A percentile compares a stretch with the other conserved stretches of the same genome.
These are phyloP conservation scores for Eumerus sabulonum DNA, from an alignment of 2,888 invertebrate species.

Conservation along the genomic window DNA sequence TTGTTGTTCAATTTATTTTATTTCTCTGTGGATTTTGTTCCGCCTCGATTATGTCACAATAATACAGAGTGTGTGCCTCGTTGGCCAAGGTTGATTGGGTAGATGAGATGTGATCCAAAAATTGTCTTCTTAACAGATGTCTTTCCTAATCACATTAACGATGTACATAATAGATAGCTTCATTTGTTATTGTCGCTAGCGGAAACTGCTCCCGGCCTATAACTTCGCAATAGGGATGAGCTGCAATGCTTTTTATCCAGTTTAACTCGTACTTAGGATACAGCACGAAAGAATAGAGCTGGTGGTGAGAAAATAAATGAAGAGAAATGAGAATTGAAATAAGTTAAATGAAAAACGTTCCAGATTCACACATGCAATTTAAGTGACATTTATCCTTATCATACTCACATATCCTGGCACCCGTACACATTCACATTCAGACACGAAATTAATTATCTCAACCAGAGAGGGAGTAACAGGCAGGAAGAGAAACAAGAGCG, in stretches of 20 bases:
- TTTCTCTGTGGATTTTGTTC: slow-evolving; percentile 21
- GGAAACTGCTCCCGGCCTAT: slow-evolving; percentile 9
- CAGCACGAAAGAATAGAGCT: slow-evolving; percentile 23
- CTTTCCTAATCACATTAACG: slow-evolving; percentile 32
- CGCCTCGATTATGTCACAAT: slow-evolving; percentile 12
- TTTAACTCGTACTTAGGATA: slow-evolving; percentile 29
- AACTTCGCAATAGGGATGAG: neutral
- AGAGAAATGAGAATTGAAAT: slow-evolving; percentile 36
- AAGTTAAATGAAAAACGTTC: slow-evolving; percentile 41
- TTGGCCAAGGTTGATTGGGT: neutral
- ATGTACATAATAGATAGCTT: slow-evolving; percentile 58
- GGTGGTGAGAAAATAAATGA: slow-evolving; percentile 13
- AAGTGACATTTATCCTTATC: slow-evolving; percentile 30
- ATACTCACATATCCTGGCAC: too few relatives aligned
- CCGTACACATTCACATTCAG: slow-evolving; percentile 10
- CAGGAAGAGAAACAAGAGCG: slow-evolving; percentile 15
- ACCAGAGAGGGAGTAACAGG: neutral
- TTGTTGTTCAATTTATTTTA: slow-evolving; percentile 10
- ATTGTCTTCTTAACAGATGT: slow-evolving; percentile 15
- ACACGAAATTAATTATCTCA: slow-evolving; percentile 51
- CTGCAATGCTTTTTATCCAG: slow-evolving; percentile 46
- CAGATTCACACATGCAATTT: slow-evolving; percentile 2
- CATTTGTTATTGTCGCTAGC: slow-evolving; percentile 34
- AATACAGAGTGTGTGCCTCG: neutral
- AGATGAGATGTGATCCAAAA: neutral